A percentile compares a stretch with the other conserved stretches of the same genome.
These are phyloP conservation scores for Brienomyrus brachyistius DNA, from an alignment of 2,113 vertebrate species.

Conservation along the genomic window DNA sequence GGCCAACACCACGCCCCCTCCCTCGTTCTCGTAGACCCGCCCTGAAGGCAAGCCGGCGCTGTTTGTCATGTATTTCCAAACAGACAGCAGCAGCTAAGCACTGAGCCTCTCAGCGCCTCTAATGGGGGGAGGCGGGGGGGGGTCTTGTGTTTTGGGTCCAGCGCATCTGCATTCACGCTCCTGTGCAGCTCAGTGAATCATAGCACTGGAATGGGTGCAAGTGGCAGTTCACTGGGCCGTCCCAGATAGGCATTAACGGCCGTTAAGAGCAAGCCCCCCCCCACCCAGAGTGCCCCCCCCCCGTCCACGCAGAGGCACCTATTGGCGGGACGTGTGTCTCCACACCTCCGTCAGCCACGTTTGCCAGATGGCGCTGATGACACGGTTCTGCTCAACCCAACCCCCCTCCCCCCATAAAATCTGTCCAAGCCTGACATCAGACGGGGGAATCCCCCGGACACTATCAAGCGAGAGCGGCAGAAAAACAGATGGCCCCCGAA, in stretches of 20 bases:
- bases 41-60: too few relatives aligned
- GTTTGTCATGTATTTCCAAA: neutral
- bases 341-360: neutral
- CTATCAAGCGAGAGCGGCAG: neutral
- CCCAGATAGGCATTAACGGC: neutral
- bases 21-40: neutral
- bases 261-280: neutral
- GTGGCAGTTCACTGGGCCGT: neutral
- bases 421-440: neutral
- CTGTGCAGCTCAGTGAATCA: neutral
- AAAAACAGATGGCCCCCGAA: conserved; percentile 13
- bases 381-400: neutral
- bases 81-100: neutral
- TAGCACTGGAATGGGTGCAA: neutral
- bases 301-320: neutral
- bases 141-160: neutral
- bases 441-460: neutral
- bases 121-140: neutral
- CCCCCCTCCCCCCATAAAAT: neutral
- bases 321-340: neutral
- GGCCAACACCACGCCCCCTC: neutral
- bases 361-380: conserved; percentile 16
- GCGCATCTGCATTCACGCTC: neutral
- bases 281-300: too few relatives aligned
- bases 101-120: neutral